These are phyloP conservation scores for Protobothrops flavoviridis DNA, from an alignment of 2,113 vertebrate genomes.

Conservation along the genomic window DNA sequence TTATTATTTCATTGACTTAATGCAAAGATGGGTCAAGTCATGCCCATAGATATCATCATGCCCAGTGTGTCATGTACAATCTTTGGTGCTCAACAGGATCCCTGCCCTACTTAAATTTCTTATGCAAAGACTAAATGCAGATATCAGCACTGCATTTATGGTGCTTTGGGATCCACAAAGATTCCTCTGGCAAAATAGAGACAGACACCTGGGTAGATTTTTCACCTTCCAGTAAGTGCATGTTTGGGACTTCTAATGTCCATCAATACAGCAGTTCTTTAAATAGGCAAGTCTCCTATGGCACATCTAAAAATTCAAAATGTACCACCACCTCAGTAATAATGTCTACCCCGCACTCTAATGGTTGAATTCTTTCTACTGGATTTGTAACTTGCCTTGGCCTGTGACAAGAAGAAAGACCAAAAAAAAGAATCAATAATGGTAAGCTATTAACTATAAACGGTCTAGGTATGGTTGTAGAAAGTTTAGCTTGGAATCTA, in stretches of 20 bases:
- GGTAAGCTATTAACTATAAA: background rate
- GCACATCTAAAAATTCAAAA: background rate
- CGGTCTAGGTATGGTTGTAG: background rate
- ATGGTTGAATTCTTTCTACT: background rate
- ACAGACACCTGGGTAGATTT: background rate
- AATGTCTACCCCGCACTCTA: background rate
- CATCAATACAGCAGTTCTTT: background rate
- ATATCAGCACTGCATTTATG: background rate
- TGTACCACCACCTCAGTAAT: background rate
- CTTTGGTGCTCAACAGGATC: background rate
- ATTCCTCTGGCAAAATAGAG: background rate
- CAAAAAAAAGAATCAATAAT: background rate
- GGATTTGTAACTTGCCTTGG: background rate
- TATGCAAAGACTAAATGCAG: background rate
- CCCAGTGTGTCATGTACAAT: background rate
- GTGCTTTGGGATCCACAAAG: background rate
- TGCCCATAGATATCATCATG: background rate
- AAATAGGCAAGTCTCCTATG: background rate
- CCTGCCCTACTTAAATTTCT: background rate
- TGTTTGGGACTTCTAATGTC: background rate
- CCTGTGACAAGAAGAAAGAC: background rate
- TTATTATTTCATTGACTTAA: background rate
- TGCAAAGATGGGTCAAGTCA: background rate
- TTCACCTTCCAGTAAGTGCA: background rate
- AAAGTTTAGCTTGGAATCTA: slow-evolving; percentile 3